Base-by-base conservation (phyloP, 37 sponge, comb jelly and placozoan species). In the Aplysina aerophoba region DNA sequence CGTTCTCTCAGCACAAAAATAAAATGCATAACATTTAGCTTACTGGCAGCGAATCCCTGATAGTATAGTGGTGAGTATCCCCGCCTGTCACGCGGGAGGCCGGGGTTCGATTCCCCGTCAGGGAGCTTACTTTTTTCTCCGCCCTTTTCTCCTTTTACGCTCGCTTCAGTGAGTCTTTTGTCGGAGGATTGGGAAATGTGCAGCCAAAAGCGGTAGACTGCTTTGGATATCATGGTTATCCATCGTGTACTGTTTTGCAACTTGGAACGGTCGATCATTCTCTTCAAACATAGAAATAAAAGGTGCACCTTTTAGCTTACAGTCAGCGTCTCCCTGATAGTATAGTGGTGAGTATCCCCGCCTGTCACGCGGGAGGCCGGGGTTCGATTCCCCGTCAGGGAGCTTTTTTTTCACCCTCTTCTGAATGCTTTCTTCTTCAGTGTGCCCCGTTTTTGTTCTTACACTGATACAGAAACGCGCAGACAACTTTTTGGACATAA, bases 291-390 rank as follows among this genome's bases (percentile, higher is more conserved):
- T n/a, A n/a, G n/a, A 57, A 57, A 57, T 57, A 20, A 57, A 17
- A 15, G 59, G 17, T 57, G 59, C 15, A 65, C 22, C 27, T 11
- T 65, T 65, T 30, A 12, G 20, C 30, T 73, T 13, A 6, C 37
- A 73, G 37, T 21, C 74, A 33, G 39, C 86, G 4, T 55, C 44
- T 92, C 93, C 91, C 85, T 72, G 91, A 56, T 92, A 92, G 96
- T 92, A 92, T 92, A 93, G 96, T 96, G 96, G 93, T 96, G 85
- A 94, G 95, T 94, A 94, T 94, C 87, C 89, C 95, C 89, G 95
- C 91, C 95, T 94, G 95, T 94, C 95, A 94, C 95, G 89, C 89
- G 89, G 95, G 89, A 85, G 92, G 88, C 92, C 88, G 85, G 92
- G 91, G 95, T 94, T 94, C 95, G 89, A 94, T 91, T 94, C 95